Percentiles rank a stretch among this genome's conserved stretches.
Evolutionary conservation across 2,888 invertebrate species (phyloP).

Genomic region (Clepsis dumicolana): DNA sequence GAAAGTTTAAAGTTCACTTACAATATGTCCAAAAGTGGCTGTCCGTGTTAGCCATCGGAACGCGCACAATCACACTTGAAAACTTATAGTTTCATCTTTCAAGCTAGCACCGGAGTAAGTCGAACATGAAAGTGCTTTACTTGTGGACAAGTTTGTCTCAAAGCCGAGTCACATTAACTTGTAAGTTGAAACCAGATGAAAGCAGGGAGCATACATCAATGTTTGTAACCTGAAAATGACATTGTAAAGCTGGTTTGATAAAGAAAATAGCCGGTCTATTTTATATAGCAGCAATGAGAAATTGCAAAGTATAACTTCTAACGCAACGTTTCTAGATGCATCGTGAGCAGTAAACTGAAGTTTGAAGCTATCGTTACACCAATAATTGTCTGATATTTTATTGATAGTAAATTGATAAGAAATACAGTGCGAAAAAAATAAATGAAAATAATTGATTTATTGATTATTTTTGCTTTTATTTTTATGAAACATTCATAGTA

Average conservation of each 20-base stretch:
- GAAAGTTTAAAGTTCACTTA: background rate
- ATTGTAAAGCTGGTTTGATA: background rate
- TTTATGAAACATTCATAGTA: too few relatives aligned
- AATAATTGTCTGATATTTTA: slow-evolving; percentile 10
- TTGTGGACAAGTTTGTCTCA: background rate
- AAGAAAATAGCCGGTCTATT: background rate
- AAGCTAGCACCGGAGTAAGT: background rate
- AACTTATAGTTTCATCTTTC: background rate
- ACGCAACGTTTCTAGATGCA: background rate
- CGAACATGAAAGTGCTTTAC: background rate
- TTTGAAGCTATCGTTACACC: background rate
- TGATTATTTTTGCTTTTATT: too few relatives aligned
- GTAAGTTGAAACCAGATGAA: background rate
- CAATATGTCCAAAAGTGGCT: background rate
- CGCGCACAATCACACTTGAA: background rate
- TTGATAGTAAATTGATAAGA: background rate
- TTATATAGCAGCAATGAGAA: background rate
- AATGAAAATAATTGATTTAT: too few relatives aligned
- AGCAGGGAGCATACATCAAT: background rate
- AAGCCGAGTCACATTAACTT: background rate
- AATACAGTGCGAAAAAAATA: too few relatives aligned
- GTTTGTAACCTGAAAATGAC: background rate
- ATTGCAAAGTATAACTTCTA: background rate
- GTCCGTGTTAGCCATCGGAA: background rate
- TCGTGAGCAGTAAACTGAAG: background rate